A percentile compares a stretch with the other conserved stretches of the same genome.
Evolutionary conservation across 2,888 invertebrate genomes (phyloP).

Genomic region (Trachelus tabidus): DNA sequence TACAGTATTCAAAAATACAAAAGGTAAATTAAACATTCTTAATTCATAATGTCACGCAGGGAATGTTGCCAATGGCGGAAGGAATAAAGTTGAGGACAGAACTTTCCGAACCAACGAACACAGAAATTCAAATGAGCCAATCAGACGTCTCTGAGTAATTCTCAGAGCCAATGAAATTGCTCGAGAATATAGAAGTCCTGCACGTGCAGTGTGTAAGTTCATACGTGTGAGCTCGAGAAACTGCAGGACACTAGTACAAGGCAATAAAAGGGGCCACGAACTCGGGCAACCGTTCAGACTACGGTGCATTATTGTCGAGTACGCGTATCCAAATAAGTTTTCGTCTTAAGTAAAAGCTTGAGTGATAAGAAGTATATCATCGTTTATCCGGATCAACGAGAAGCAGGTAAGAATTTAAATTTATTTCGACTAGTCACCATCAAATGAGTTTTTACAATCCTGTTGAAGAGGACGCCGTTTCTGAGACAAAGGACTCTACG

Average conservation of each 20-base stretch:
- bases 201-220: slow-evolving; percentile 12
- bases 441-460: neutral
- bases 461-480: neutral
- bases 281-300: slow-evolving; percentile 39
- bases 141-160: slow-evolving; percentile 2
- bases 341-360: neutral
- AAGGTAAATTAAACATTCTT: neutral
- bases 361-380: neutral
- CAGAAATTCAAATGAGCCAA: slow-evolving; percentile 25
- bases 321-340: neutral
- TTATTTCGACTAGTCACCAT: neutral
- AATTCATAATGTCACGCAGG: neutral
- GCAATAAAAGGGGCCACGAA: slow-evolving; percentile 51
- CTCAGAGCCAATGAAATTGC: neutral
- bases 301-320: slow-evolving; percentile 30
- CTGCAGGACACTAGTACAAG: slow-evolving; percentile 28
- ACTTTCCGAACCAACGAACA: slow-evolving; percentile 3
- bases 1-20: neutral
- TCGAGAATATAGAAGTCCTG: slow-evolving; percentile 7
- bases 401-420: neutral
- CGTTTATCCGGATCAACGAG: neutral
- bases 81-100: neutral
- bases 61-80: neutral
- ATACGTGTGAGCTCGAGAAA: slow-evolving; percentile 10
- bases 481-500: neutral